phyloP scores from a whole-genome alignment of 2,888 invertebrate genomes.

The Nemotelus pantherinus region DNA sequence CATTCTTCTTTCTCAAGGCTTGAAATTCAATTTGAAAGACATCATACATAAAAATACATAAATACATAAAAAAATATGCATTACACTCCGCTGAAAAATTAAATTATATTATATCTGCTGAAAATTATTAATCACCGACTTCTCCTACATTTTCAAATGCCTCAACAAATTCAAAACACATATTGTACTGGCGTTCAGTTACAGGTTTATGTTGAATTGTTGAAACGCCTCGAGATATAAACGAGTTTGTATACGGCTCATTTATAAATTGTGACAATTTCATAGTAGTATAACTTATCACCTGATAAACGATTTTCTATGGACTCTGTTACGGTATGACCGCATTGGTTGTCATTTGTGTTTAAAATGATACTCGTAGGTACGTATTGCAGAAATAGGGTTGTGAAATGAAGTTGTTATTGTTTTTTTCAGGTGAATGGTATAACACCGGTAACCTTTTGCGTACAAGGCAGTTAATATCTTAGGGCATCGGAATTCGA shows the following conservation, averaged over 20 bases:
- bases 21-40: no score
- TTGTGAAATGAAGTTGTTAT: no score
- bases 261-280: constrained; percentile 30
- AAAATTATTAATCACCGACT: no score
- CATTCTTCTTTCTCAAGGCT: no score
- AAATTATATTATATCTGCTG: no score
- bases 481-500: background rate
- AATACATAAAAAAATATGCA: no score
- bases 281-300: constrained; percentile 33
- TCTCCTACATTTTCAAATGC: no score
- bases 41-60: no score
- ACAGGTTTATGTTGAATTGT: constrained; percentile 13
- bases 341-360: background rate
- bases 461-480: background rate
- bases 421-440: background rate
- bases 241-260: background rate
- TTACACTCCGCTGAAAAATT: no score
- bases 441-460: background rate
- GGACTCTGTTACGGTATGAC: background rate
- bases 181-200: background rate
- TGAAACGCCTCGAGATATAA: constrained; percentile 1
- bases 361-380: background rate
- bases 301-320: constrained; percentile 18
- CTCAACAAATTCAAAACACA: no score
- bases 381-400: no score